These are phyloP conservation scores for Neoscelio sp. DNA, from an alignment of 2,888 invertebrate genomes.

Conservation along the genomic window DNA sequence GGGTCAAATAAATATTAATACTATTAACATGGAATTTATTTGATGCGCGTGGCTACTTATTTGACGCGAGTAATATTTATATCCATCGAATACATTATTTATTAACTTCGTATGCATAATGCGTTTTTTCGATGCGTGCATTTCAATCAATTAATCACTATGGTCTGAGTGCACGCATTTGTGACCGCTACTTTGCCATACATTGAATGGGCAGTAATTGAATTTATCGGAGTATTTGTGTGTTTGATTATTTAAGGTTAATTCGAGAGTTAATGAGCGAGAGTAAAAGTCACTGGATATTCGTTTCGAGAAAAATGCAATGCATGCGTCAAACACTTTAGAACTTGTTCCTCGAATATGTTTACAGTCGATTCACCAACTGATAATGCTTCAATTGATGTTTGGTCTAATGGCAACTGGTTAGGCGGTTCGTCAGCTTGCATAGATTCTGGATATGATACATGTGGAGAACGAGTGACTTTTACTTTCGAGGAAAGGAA, in stretches of 20 bases:
- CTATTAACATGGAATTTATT: conserved; percentile 8
- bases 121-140: conserved; percentile 1
- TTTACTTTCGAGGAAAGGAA: conserved; percentile 57
- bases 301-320: conserved; percentile 10
- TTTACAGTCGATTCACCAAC: conserved; percentile 49
- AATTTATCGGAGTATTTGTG: conserved; percentile 22
- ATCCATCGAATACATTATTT: conserved; percentile 29
- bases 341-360: conserved; percentile 57
- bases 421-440: conserved; percentile 62
- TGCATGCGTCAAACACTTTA: conserved; percentile 56
- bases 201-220: conserved; percentile 35
- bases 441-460: conserved; percentile 56
- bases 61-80: conserved; percentile 28
- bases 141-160: conserved; percentile 3
- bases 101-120: conserved; percentile 31
- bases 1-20: conserved; percentile 38
- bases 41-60: conserved; percentile 24
- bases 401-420: conserved; percentile 65
- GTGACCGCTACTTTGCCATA: conserved; percentile 28
- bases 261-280: conserved; percentile 41
- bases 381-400: conserved; percentile 65
- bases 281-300: conserved; percentile 51
- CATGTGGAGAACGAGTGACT: conserved; percentile 54
- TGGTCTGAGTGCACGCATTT: background rate
- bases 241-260: conserved; percentile 31